phyloP scores from a whole-genome alignment of 2,113 vertebrate genomes.

The Phycodurus eques region DNA sequence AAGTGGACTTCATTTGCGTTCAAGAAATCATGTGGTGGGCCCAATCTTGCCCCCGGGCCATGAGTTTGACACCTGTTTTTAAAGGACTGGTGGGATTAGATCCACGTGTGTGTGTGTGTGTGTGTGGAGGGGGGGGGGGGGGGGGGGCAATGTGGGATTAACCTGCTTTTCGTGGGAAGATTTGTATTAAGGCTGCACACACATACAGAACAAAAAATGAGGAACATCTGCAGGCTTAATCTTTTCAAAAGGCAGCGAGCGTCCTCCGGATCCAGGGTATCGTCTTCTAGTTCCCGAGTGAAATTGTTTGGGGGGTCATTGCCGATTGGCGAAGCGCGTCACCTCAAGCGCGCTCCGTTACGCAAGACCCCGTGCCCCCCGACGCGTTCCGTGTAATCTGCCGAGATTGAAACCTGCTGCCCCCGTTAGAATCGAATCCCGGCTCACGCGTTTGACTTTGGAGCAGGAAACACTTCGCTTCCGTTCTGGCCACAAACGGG shows the following conservation, averaged over 20 bases:
- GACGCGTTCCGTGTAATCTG: conserved; percentile 67
- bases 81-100: no score
- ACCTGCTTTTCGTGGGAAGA: not conserved
- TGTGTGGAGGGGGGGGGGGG: no score
- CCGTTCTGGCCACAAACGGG: no score
- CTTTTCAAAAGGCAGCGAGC: no score
- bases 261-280: not conserved
- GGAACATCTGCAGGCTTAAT: not conserved
- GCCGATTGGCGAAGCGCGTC: conserved; percentile 36
- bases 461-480: conserved; percentile 52
- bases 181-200: not conserved
- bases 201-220: not conserved
- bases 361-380: conserved; percentile 35
- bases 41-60: no score
- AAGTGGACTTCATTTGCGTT: no score
- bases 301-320: not conserved
- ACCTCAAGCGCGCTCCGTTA: conserved; percentile 68
- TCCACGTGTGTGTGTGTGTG: no score
- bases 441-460: conserved; percentile 61
- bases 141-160: not conserved
- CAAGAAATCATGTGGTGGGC: no score
- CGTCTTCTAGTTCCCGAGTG: not conserved
- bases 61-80: no score
- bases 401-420: conserved; percentile 77
- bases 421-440: conserved; percentile 76